Evolutionary conservation across 2,888 invertebrate species (phyloP), one percentile per base, ranked within the genome.

Genomic region (Agrochola lychnidis): DNA sequence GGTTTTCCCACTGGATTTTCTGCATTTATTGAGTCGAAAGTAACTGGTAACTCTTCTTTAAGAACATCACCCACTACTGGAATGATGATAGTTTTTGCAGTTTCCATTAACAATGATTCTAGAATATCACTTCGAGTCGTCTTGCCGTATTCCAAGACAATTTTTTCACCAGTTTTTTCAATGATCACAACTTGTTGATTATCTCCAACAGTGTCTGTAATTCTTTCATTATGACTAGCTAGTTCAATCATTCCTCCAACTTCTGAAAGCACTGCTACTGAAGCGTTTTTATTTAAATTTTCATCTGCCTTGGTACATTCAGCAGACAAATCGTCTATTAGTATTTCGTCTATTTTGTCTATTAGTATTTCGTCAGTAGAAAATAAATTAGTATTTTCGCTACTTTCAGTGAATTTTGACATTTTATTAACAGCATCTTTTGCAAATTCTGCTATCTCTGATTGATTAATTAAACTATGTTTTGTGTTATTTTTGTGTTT

Each of bases 81-180:
- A 51, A 82, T 30, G 16, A 80, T 80, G 6, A 81, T 67, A 14
- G 77, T 72, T 77, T 82, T 82, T 42, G 77, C 71, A 66, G 63
- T 79, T 67, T 76, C 67, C 45, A 76, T 76, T 25, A 76, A 51
- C n/a, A 80, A 40, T 36, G 66, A 62, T 62, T 70, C 76, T 62
- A 80, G 36, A 14, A 81, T 9, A 45, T 81, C 61, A 42, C 36
- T 76, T 16, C 19, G 61, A 53, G 42, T n/a, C 25, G 25, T 30
- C 9, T 14, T 36, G 19, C 6, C 9, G 2, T 30, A 22, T 22
- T 70, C 12, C 0, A 36, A 25, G n/a, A 19, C 30, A 25, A 51
- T 40, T 40, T 16, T 0, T 30, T 25, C 51, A 73, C 61, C 16
- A 12, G 6, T 51, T 51, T 61, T 73, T 22, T 61, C 40, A 30